phyloP scores from a whole-genome alignment of 2,797 vertebrate species.

The Xiphorhynchus erythropygius region DNA sequence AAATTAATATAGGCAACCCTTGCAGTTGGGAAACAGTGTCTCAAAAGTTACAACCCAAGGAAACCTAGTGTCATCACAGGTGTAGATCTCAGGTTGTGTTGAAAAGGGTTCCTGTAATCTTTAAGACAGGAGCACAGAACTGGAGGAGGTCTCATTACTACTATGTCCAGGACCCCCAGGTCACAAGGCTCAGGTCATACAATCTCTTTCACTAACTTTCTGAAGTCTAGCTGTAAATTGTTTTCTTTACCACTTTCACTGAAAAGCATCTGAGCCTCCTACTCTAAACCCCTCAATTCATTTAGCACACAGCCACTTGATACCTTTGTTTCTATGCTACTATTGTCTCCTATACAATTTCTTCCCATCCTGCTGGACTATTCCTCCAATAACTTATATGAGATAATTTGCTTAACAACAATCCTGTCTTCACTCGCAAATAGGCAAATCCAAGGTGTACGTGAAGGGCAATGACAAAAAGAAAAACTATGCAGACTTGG shows the following conservation, averaged over 20 bases:
- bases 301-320: not conserved
- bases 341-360: not conserved
- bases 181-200: not conserved
- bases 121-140: not conserved
- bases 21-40: not conserved
- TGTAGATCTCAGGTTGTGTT: not conserved
- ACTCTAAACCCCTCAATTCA: not conserved
- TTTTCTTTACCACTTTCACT: not conserved
- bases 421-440: not conserved
- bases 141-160: not conserved
- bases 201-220: not conserved
- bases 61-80: not conserved
- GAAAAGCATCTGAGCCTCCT: not conserved
- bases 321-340: not conserved
- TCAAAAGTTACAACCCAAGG: not conserved
- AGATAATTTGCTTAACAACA: not conserved
- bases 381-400: not conserved
- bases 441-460: not conserved
- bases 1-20: not conserved
- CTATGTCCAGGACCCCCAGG: fast-evolving
- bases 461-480: not conserved
- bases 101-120: not conserved
- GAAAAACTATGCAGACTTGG: not conserved
- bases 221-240: not conserved
- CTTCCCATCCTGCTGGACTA: not conserved